phyloP scores from a whole-genome alignment of 1,140 invertebrate species.

The Lepidostoma basale region DNA sequence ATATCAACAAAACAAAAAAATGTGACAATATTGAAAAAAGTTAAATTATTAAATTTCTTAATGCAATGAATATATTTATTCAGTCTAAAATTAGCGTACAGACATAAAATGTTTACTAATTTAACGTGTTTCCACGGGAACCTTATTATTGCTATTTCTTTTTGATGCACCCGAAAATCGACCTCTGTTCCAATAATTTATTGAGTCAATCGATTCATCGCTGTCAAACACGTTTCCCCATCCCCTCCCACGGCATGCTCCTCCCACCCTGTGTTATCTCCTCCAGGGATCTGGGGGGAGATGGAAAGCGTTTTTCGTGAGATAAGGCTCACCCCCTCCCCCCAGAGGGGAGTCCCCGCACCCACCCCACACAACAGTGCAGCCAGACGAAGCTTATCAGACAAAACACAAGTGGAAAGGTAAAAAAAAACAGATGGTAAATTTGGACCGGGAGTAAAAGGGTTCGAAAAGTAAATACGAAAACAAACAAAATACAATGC shows the following conservation, averaged over 20 bases:
- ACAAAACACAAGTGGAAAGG: conserved; percentile 1
- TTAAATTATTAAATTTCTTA: too few relatives aligned
- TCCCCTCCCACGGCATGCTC: neutral
- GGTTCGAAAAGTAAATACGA: too few relatives aligned
- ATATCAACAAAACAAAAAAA: too few relatives aligned
- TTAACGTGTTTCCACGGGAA: too few relatives aligned
- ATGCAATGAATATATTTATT: too few relatives aligned
- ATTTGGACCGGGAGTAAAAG: neutral
- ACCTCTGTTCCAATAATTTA: conserved; percentile 29
- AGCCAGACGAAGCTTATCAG: conserved; percentile 47
- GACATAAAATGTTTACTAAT: too few relatives aligned
- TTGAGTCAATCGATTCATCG: conserved; percentile 35
- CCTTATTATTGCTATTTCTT: too few relatives aligned
- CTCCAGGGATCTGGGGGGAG: conserved; percentile 30
- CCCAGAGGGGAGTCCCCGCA: conserved; percentile 7
- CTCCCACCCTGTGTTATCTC: conserved; percentile 30
- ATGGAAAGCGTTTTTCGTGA: conserved; percentile 47
- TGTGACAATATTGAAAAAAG: too few relatives aligned
- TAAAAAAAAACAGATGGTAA: neutral
- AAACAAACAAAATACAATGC: too few relatives aligned
- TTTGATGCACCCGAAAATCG: conserved; percentile 1
- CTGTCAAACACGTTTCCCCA: conserved; percentile 33
- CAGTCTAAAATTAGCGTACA: too few relatives aligned
- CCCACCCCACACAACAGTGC: conserved; percentile 35
- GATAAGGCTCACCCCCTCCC: conserved; percentile 37